Conservation (phyloP, 1,140 invertebrate genomes). For the Hyles euphorbiae region DNA sequence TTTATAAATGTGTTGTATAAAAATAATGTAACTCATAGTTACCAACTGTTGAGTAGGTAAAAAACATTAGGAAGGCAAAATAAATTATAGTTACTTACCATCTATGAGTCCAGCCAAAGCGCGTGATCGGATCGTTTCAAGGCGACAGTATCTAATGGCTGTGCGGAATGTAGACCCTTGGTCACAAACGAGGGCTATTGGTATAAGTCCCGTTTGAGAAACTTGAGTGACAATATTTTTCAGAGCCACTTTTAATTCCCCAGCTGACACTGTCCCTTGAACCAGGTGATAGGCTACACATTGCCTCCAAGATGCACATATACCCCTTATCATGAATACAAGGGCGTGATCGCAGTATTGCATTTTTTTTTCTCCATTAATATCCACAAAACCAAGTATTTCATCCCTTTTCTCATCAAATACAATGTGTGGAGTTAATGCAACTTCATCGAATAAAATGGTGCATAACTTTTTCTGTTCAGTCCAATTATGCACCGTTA, state of each 20-base stretch:
- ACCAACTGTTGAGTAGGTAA: too few relatives aligned
- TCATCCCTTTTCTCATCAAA: constrained; percentile 11
- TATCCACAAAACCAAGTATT: constrained; percentile 14
- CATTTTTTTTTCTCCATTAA: constrained; percentile 13
- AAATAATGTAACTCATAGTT: too few relatives aligned
- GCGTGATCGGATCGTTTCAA: constrained; percentile 7
- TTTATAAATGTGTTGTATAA: too few relatives aligned
- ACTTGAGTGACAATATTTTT: constrained; percentile 17
- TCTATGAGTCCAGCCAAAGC: constrained; percentile 2
- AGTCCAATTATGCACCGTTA: constrained; percentile 4
- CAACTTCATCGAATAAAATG: constrained; percentile 15
- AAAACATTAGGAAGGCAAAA: too few relatives aligned
- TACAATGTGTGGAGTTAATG: constrained; percentile 10
- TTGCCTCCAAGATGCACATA: constrained; percentile 18
- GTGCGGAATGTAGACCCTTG: constrained; percentile 20
- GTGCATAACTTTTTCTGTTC: constrained; percentile 12
- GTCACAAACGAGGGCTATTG: constrained; percentile 15
- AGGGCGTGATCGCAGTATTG: constrained; percentile 10
- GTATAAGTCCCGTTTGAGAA: constrained; percentile 11
- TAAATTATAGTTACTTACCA: constrained; percentile 4
- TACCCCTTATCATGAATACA: constrained; percentile 6
- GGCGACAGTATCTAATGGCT: constrained; percentile 12
- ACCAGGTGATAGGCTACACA: constrained; percentile 16
- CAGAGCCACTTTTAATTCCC: constrained; percentile 15
- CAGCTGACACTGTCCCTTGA: constrained; percentile 14